Conservation (phyloP, 2,113 vertebrate species). For the Sinocyclocheilus anshuiensis region DNA sequence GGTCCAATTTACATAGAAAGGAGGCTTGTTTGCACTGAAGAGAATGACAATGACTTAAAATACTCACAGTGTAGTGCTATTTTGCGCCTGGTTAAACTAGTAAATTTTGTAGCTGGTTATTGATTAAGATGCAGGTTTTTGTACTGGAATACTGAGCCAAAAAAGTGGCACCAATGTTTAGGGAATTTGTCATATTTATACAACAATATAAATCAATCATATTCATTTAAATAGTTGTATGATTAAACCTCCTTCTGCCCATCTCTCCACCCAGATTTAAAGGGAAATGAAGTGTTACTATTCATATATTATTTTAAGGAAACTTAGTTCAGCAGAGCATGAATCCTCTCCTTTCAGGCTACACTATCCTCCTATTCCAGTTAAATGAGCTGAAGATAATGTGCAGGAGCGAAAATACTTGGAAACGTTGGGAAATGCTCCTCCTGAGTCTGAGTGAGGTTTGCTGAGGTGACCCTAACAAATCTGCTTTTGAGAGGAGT, state of each 20-base stretch:
- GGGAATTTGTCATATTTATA: not conserved
- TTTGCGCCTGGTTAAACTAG: not conserved
- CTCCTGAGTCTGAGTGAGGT: conserved; percentile 59
- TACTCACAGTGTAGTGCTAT: not conserved
- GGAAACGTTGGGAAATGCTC: conserved; percentile 62
- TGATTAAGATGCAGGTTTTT: conserved; percentile 8
- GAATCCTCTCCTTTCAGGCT: conserved; percentile 68
- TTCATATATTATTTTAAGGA: conserved; percentile 74
- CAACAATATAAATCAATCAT: conserved; percentile 18
- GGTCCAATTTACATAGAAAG: not conserved
- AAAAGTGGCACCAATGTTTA: not conserved
- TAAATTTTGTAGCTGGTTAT: not conserved
- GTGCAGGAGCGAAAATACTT: conserved; percentile 66
- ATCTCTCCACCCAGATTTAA: conserved; percentile 54
- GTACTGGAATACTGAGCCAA: not conserved
- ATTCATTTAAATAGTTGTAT: conserved; percentile 4
- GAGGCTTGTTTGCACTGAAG: not conserved
- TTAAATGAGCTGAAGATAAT: conserved; percentile 77
- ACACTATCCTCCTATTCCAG: conserved; percentile 65
- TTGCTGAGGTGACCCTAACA: conserved; percentile 73
- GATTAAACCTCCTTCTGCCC: conserved; percentile 31
- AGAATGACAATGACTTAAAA: not conserved
- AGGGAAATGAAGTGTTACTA: conserved; percentile 60
- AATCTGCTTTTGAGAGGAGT: conserved; percentile 73
- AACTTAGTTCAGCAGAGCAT: conserved; percentile 64